Conservation (phyloP, 1,140 invertebrate species). For the Caenorhabditis tropicalis region DNA sequence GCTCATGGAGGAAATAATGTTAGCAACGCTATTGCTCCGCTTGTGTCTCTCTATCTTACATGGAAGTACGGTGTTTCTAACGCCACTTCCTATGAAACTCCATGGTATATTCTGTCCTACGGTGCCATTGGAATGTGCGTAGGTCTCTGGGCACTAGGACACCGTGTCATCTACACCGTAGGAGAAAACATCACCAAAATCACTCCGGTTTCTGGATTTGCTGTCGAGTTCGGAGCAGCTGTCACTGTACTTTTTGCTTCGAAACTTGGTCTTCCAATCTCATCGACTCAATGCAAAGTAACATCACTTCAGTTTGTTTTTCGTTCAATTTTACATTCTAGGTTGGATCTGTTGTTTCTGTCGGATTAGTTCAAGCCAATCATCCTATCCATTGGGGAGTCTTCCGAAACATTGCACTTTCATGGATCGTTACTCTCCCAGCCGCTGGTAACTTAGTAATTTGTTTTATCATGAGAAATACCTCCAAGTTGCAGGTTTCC, state of each 20-base stretch:
- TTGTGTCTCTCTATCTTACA: constrained; percentile 82
- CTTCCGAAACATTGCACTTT: constrained; percentile 87
- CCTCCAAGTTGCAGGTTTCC: constrained; percentile 60
- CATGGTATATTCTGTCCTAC: constrained; percentile 85
- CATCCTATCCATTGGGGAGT: constrained; percentile 78
- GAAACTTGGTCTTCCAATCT: constrained; percentile 94
- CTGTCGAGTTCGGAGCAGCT: constrained; percentile 93
- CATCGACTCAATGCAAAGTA: constrained; percentile 98
- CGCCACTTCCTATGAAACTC: not conserved
- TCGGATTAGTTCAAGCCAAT: constrained; percentile 67
- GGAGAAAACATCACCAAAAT: constrained; percentile 86
- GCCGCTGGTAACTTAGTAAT: constrained; percentile 77
- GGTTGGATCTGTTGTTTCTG: constrained; percentile 70
- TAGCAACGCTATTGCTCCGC: constrained; percentile 94
- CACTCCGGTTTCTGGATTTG: constrained; percentile 81
- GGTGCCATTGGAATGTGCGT: constrained; percentile 93
- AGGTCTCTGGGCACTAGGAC: constrained; percentile 93
- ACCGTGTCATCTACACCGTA: constrained; percentile 92
- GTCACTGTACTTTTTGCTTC: constrained; percentile 92
- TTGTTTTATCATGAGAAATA: no score
- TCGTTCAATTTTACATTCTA: constrained; percentile 56
- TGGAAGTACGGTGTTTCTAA: not conserved
- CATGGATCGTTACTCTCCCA: constrained; percentile 95
- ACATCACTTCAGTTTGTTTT: constrained; percentile 73
- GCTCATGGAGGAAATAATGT: constrained; percentile 99